Evolutionary conservation across 2,113 vertebrate species (phyloP), one percentile per base, ranked within the genome.

Genomic region (Apistogramma diplotaenia): DNA sequence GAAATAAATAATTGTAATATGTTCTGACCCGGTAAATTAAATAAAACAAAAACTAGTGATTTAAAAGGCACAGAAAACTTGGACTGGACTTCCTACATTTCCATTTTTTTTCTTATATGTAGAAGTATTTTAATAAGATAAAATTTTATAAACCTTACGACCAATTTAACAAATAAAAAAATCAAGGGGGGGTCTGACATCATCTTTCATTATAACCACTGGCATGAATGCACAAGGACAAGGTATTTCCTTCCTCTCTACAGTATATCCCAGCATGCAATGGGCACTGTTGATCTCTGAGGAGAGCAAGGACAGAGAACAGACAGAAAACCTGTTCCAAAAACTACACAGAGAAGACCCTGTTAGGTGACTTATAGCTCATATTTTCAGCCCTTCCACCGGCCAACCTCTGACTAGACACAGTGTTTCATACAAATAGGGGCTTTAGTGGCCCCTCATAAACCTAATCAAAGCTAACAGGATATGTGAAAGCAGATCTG

Each of bases 241-340:
- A 78, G 74, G 76, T 79, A 89, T 90, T 86, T 92, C 82, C 85
- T 87, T 83, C 71, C 51, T 59, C 46, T 29, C 53, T 65, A 73
- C 65, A 43, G 56, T 65, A 74, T 85, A 81, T 90, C 88, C 92
- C 93, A 93, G 90, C 89, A 91, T 92, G 88, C 89, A 92, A 51
- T 25, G 1, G 78, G 62, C 55, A 53, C 77, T 67, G 77, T 83
- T 80, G 85, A 84, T 87, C 90, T 91, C 85, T 29, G 73, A 88
- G 80, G 82, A 70, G 57, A 75, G 77, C 54, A 43, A 81, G 85
- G 89, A 91, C 87, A 91, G 87, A 92, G 91, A 92, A 95, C 93
- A 95, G 91, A 93, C 85, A 82, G 85, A 75, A 84, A 76, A 87
- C 73, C 91, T 93, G 93, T 92, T 93, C 92, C 88, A 91, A 82